Evolutionary conservation across 2,888 invertebrate genomes (phyloP), one percentile per base, ranked within the genome.

Genomic region (Heliconius ismenius): DNA sequence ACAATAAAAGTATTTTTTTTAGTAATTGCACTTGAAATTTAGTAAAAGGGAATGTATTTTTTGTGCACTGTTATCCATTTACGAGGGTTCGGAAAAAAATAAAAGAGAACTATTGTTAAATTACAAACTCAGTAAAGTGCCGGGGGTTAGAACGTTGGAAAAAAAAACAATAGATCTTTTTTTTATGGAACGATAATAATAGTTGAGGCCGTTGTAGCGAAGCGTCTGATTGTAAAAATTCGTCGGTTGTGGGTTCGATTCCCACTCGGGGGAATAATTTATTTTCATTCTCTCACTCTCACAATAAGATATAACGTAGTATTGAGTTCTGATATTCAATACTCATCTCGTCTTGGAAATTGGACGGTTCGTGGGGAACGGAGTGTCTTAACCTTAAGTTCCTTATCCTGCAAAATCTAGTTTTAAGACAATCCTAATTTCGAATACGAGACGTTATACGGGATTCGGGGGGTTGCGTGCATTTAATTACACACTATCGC

Each of bases 101-200:
- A 54, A 70, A 54, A 58, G 21, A 58, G n/a, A n/a, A 58, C 58
- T 73, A 73, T 73, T 73, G 73, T 62, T 73, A 73, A 39, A 62
- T 39, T 73, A 62, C 24, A 62, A 39, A 73, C 62, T 60, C 21
- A 21, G 36, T 26, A 60, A 36, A 60, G 62, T 73, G 73, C 62
- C 39, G 21, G 72, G 72, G 72, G 60, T 36, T 39, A 72, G 24
- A n/a, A 62, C 39, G 13, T 10, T 63, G 49, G 7, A 60, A 43
- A 75, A 75, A 26, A 69, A 64, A 62, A 62, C 4, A 43, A 26
- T 10, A 32, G 6, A 39, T 39, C 36, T 26, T 36, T 36, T 60
- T 72, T 62, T 49, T 49, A 21, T 73, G 11, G 26, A 62, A 36
- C 15, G 36, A 39, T 10, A 73, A 62, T 62, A 60, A 18, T 18